Conservation (phyloP, 2,797 vertebrate genomes). For the Coranthus polyacanthus region DNA sequence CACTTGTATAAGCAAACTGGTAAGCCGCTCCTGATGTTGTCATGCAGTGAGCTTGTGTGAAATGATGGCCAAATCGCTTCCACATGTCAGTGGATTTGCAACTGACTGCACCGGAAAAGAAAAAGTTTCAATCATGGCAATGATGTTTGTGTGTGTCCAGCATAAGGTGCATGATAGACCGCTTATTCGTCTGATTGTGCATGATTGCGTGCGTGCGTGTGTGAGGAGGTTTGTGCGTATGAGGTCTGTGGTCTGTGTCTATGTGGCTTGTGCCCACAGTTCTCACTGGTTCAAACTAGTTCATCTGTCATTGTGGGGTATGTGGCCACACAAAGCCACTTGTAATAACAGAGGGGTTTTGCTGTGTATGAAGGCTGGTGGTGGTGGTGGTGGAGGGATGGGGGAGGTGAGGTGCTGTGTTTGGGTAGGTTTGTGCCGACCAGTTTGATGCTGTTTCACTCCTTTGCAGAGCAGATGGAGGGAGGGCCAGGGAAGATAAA, state of each 20-base stretch:
- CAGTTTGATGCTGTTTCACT: slow-evolving; percentile 26
- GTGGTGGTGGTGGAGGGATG: too few relatives aligned
- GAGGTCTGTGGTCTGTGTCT: slow-evolving; percentile 44
- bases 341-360: slow-evolving; percentile 60
- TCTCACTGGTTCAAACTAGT: slow-evolving; percentile 69
- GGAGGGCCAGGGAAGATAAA: background rate
- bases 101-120: slow-evolving; percentile 10
- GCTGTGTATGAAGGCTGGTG: slow-evolving; percentile 24
- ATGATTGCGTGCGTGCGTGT: slow-evolving; percentile 2
- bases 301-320: slow-evolving; percentile 63
- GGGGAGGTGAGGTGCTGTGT: too few relatives aligned
- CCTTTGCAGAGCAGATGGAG: slow-evolving; percentile 13
- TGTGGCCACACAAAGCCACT: slow-evolving; percentile 64
- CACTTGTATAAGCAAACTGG: slow-evolving; percentile 26
- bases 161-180: background rate
- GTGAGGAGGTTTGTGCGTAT: slow-evolving; percentile 26
- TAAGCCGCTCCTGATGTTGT: slow-evolving; percentile 22
- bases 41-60: slow-evolving; percentile 13
- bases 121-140: slow-evolving; percentile 24
- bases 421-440: slow-evolving; percentile 32
- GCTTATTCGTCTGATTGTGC: slow-evolving; percentile 14
- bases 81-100: slow-evolving; percentile 17
- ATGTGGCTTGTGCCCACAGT: slow-evolving; percentile 40
- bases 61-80: slow-evolving; percentile 26
- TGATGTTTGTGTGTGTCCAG: slow-evolving; percentile 4